Conservation (phyloP, 2,113 vertebrate genomes). For the Phrynosoma blainvillii region DNA sequence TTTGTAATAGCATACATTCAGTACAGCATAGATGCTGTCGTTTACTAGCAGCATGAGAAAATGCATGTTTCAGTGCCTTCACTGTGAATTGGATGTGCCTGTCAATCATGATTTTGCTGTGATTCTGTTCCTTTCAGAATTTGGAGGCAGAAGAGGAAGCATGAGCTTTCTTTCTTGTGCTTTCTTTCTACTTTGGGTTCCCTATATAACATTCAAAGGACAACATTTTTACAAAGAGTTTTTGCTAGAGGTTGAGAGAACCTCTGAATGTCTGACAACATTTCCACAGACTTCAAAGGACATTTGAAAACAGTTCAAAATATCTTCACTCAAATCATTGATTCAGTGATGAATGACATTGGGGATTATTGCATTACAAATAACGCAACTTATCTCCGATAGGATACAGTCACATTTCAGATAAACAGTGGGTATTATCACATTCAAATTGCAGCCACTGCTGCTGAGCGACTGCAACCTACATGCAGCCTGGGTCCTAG, state of each 20-base stretch:
- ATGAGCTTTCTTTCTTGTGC: neutral
- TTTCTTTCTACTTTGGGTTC: neutral
- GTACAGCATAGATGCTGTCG: neutral
- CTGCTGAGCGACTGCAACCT: too few species aligned
- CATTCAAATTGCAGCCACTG: too few species aligned
- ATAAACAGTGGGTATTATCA: too few species aligned
- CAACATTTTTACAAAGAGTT: neutral
- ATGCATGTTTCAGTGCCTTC: neutral
- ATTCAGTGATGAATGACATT: too few species aligned
- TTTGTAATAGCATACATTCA: neutral
- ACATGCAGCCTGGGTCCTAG: too few species aligned
- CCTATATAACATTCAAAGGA: neutral
- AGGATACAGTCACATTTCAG: too few species aligned
- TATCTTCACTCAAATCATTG: too few species aligned
- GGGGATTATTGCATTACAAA: too few species aligned
- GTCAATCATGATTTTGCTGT: neutral
- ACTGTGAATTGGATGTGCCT: neutral
- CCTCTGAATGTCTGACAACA: neutral
- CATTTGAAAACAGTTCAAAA: neutral
- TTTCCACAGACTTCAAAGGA: neutral
- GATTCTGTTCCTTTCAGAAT: neutral
- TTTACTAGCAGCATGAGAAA: neutral
- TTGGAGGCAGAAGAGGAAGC: neutral
- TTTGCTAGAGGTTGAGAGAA: neutral
- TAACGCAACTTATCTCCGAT: too few species aligned